Base-by-base conservation (phyloP, 2,888 invertebrate species). In the Orgyia antiqua region DNA sequence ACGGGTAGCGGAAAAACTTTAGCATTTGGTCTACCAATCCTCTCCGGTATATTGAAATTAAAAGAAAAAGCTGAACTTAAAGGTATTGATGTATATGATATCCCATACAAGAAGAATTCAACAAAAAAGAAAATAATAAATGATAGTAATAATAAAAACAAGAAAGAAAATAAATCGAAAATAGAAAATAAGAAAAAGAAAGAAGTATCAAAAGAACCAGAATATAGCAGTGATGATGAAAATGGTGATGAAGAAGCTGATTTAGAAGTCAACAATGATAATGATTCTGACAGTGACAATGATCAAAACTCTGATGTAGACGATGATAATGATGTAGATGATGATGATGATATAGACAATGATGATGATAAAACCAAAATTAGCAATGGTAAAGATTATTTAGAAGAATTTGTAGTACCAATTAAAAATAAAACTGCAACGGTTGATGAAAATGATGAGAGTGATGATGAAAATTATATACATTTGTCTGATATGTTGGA, bases 1-100 rank as follows among this genome's bases (percentile, higher is more conserved):
- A 99, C 99, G 0, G 99, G 99, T 0, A 98, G 98, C 75, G 99
- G 99, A 0, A 99, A 99, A 87, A 99, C 99, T 0, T 80, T 99
- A 29, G 99, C 99, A 0, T 99, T 99, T 84, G 98, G 96, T 0
- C 93, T 99, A 36, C 99, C 99, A 6, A 92, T 99, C 23, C 77
- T 99, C 34, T 87, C 91, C 31, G 95, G 95, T 9, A 97, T 98
- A 42, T 77, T 98, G 51, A 89, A 92, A 56, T 62, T 91, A 1
- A 91, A 92, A 59, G 79, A 80, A 57, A 79, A 69, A 66, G 80
- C 70, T 31, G 70, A 47, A 13, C 49, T 46, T 24, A 74, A 69
- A 54, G 80, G 69, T 27, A 42, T 74, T 7, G 71, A 86, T 45
- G 71, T 76, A 1, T 83, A 86, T 33, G 76, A 84, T 3, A 66